Conservation (phyloP, 2,113 vertebrate species). For the Sinocyclocheilus maitianheensis region DNA sequence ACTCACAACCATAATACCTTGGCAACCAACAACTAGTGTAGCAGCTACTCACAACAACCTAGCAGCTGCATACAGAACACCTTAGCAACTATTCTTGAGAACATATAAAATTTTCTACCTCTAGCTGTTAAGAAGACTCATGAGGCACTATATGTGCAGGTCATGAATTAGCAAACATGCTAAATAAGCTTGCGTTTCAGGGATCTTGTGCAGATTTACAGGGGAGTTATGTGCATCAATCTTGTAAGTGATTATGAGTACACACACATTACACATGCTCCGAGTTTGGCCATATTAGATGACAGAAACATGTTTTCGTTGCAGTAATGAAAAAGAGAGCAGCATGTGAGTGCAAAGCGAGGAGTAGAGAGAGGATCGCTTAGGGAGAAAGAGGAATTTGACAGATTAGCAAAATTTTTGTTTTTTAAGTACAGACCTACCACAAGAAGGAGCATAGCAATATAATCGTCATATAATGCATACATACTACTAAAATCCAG, state of each 20-base stretch:
- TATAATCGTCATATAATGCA: background rate
- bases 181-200: constrained; percentile 23
- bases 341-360: background rate
- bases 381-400: constrained; percentile 8
- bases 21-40: background rate
- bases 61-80: too few relatives aligned
- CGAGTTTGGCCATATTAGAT: constrained; percentile 23
- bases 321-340: constrained; percentile 35
- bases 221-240: constrained; percentile 36
- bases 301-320: constrained; percentile 43
- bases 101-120: background rate
- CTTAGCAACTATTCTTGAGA: background rate
- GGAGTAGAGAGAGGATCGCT: constrained; percentile 17
- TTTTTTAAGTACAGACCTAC: background rate
- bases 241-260: background rate
- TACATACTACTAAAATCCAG: background rate
- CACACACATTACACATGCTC: constrained; percentile 9
- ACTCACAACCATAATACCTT: background rate
- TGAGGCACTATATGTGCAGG: background rate
- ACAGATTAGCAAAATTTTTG: background rate
- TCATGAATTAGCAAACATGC: constrained; percentile 13
- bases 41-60: too few relatives aligned
- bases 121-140: background rate
- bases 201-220: constrained; percentile 51
- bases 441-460: background rate